These are phyloP conservation scores for Crypturellus undulatus DNA, from an alignment of 2,113 vertebrate genomes.

Conservation along the genomic window DNA sequence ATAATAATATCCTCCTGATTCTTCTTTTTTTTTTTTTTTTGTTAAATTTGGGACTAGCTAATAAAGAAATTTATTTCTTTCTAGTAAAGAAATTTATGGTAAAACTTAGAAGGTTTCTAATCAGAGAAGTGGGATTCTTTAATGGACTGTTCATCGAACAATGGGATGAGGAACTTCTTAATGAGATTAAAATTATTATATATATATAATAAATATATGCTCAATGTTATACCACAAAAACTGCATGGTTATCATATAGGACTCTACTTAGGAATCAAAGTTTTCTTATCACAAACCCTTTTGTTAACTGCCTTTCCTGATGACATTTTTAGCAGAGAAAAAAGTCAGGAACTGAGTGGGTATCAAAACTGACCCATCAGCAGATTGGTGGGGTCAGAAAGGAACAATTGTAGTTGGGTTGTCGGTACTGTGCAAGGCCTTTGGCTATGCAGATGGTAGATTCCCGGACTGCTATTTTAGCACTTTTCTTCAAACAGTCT, in stretches of 20 bases:
- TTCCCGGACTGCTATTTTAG: background rate
- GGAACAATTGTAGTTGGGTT: rapidly evolving
- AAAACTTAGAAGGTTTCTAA: background rate
- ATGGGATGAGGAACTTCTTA: background rate
- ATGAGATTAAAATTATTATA: background rate
- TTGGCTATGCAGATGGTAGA: background rate
- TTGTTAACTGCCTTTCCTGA: background rate
- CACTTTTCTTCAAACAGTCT: background rate
- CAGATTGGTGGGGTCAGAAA: background rate
- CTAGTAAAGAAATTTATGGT: background rate
- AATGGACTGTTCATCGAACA: rapidly evolving
- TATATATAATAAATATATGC: background rate
- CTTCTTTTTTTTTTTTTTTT: too few species aligned
- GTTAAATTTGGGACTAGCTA: background rate
- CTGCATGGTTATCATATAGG: background rate
- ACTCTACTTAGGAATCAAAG: background rate
- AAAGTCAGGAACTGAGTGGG: background rate
- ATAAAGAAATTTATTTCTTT: background rate
- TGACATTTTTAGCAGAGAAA: background rate
- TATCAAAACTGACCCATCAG: background rate
- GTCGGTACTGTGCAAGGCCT: rapidly evolving
- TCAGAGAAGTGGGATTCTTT: background rate
- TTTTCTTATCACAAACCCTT: background rate
- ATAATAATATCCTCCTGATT: too few species aligned
- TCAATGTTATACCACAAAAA: background rate